A percentile compares a stretch with the other conserved stretches of the same genome.
These are phyloP conservation scores for Pristionchus fissidentatus DNA, from an alignment of 2,888 invertebrate species.

Conservation along the genomic window DNA sequence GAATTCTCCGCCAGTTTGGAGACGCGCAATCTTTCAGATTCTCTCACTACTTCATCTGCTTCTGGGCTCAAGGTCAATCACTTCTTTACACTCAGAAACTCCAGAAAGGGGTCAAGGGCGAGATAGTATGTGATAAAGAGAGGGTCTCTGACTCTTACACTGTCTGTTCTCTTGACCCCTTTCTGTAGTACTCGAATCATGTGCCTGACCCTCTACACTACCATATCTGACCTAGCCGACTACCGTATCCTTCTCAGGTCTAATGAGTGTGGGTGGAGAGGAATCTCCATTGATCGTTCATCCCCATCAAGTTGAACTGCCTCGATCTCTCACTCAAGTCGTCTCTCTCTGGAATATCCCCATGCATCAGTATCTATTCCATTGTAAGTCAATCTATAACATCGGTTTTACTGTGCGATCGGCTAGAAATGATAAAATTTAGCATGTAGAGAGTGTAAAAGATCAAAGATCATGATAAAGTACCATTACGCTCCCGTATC, in stretches of 20 bases:
- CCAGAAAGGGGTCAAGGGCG: too few species aligned
- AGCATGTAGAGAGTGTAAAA: too few species aligned
- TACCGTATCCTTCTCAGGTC: background rate
- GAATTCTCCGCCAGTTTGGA: conserved; percentile 18
- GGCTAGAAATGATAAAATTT: too few species aligned
- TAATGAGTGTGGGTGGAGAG: conserved; percentile 15
- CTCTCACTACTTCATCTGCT: conserved; percentile 48
- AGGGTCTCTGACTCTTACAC: too few species aligned
- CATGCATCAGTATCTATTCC: conserved; percentile 47
- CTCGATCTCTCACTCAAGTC: conserved; percentile 42
- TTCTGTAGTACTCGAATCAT: too few species aligned
- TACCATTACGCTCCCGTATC: background rate
- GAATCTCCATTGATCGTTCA: conserved; percentile 33
- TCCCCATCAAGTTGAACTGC: conserved; percentile 28
- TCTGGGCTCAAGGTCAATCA: conserved; percentile 45
- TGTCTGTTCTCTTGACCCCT: too few species aligned
- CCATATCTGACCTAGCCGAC: background rate
- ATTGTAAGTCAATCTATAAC: conserved; percentile 38
- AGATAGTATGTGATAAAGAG: too few species aligned
- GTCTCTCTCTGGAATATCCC: conserved; percentile 45
- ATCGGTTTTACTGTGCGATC: too few species aligned
- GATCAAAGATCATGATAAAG: too few species aligned
- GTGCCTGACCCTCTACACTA: too few species aligned
- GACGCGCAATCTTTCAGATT: conserved; percentile 48
- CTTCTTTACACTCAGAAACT: too few species aligned